Conservation (phyloP, 2,113 vertebrate species). For the Tetrao urogallus region DNA sequence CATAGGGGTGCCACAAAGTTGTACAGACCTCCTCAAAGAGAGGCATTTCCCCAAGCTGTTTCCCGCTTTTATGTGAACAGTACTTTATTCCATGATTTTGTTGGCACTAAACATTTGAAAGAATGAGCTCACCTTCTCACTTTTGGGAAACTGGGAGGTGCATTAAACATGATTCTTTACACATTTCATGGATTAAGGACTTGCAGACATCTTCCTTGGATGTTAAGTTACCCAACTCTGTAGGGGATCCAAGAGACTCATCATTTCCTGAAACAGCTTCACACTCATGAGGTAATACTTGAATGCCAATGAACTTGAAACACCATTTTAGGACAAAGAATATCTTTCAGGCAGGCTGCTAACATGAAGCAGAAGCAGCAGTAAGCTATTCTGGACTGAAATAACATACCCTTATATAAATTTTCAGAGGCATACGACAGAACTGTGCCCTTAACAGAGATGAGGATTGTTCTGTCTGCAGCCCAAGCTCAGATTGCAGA, state of each 20-base stretch:
- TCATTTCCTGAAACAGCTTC: constrained; percentile 49
- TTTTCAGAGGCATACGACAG: neutral
- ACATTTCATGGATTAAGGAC: neutral
- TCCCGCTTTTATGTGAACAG: neutral
- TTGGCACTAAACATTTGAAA: constrained; percentile 5
- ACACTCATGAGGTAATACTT: constrained; percentile 18
- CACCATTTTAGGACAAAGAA: neutral
- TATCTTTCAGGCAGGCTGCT: constrained; percentile 8
- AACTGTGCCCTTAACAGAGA: neutral
- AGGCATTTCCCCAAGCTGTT: neutral
- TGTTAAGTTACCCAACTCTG: neutral
- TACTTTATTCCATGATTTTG: constrained; percentile 30
- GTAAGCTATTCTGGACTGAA: neutral
- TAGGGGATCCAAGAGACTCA: constrained; percentile 1
- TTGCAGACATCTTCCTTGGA: neutral
- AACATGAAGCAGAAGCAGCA: neutral
- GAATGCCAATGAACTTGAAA: constrained; percentile 34
- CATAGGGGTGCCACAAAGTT: neutral
- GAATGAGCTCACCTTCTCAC: neutral
- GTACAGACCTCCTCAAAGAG: neutral
- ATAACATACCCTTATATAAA: neutral
- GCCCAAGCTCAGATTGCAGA: neutral
- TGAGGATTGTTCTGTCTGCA: neutral
- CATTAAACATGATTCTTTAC: constrained; percentile 6
- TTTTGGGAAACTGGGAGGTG: neutral